Base-by-base conservation (phyloP, 2,888 invertebrate species). In the Rhingia rostrata region DNA sequence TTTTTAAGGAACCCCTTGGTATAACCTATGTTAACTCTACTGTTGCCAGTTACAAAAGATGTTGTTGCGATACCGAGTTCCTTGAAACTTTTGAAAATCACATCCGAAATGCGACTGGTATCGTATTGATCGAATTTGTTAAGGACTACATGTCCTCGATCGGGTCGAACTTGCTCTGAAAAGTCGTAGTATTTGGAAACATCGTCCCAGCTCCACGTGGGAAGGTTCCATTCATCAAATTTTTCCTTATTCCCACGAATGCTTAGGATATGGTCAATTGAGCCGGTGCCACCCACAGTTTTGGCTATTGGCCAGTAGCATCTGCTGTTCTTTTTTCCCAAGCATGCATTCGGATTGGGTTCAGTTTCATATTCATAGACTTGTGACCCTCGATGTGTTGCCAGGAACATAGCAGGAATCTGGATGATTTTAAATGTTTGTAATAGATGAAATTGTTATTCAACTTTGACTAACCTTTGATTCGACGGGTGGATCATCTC, bases 101-200 rank as follows among this genome's bases (percentile, higher is more conserved):
- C 78, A 0, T 83, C 37, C 4, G 84, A 75, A 0, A 88, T 56
- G 0, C 87, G 67, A 0, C 41, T 90, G 72, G 87, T 64, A 7
- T 88, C 49, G 3, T 86, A 84, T 0, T 47, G 88, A 33, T 91
- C 91, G 72, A 90, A 91, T 43, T 87, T 37, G 83, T 92, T 91
- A 0, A 94, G 88, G 0, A 91, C 89, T 10, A 94, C 86, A 32
- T 92, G 93, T 4, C 91, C 90, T 87, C 3, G 86, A 88, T 41
- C 86, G 67, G 88, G 87, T 10, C 67, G 86, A 0, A 87, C 86
- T 0, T 74, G 87, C 53, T 88, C 93, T 0, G 96, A 96, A 89
- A 96, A 96, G 89, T 95, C 95, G 89, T 97, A 97, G 89, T 96
- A 97, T 0, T 94, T 94, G 61, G 96, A 90, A 0, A 96, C 93